Conservation (phyloP, 2,113 vertebrate species). For the Ailuropoda melanoleuca region DNA sequence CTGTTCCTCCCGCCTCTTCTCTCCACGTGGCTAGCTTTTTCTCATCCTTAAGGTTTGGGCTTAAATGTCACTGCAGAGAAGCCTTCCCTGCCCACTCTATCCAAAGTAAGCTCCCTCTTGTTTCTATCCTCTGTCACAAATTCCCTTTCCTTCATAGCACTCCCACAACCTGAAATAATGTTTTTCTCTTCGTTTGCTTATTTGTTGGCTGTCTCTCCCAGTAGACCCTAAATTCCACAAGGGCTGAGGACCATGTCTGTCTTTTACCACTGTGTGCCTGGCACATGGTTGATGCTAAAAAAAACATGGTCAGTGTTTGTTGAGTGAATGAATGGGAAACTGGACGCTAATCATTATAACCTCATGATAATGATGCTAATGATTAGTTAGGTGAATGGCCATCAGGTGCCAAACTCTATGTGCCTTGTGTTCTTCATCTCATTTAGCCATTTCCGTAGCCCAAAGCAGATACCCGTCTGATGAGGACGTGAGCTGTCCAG, state of each 20-base stretch:
- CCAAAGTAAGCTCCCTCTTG: background rate
- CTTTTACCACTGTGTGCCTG: background rate
- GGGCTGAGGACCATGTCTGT: background rate
- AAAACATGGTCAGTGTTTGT: background rate
- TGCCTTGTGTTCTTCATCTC: background rate
- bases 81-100: accelerated
- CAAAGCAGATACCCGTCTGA: background rate
- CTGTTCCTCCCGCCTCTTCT: background rate
- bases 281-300: background rate
- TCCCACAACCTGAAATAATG: background rate
- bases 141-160: background rate
- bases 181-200: background rate
- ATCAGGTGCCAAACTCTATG: accelerated
- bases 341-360: background rate
- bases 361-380: background rate
- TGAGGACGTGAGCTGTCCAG: background rate
- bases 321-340: background rate
- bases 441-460: background rate
- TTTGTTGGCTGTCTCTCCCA: background rate
- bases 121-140: background rate
- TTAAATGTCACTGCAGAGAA: background rate
- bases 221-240: background rate
- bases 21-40: background rate
- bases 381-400: background rate
- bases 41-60: background rate